A percentile compares a stretch with the other conserved stretches of the same genome.
phyloP scores from a whole-genome alignment of 2,113 vertebrate genomes.

The Chitala chitala region DNA sequence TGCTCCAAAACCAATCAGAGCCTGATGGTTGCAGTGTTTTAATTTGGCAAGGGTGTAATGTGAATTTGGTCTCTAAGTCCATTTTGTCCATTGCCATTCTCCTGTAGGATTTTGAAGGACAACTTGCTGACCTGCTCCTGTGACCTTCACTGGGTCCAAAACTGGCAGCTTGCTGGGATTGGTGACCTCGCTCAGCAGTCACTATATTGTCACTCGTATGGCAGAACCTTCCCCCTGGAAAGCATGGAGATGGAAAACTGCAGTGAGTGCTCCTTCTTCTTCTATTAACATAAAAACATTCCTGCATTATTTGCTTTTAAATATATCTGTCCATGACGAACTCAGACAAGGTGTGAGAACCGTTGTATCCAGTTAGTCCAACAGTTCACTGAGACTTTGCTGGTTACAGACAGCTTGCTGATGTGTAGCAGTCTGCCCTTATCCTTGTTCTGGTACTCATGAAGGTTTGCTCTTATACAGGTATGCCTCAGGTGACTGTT shows the following conservation, averaged over 20 bases:
- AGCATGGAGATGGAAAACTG: slow-evolving; percentile 56
- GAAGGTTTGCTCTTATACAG: slow-evolving; percentile 46
- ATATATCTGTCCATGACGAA: too few relatives aligned
- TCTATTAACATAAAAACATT: too few relatives aligned
- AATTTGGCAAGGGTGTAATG: neutral
- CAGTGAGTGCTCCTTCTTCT: slow-evolving; percentile 68
- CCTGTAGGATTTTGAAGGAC: slow-evolving; percentile 68
- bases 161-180: slow-evolving; percentile 62
- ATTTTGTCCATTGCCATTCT: neutral
- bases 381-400: too few relatives aligned
- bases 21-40: neutral
- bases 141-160: slow-evolving; percentile 77
- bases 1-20: neutral
- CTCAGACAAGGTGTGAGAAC: too few relatives aligned
- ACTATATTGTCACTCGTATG: slow-evolving; percentile 52
- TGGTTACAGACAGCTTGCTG: too few relatives aligned
- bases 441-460: too few relatives aligned
- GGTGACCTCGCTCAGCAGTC: slow-evolving; percentile 60
- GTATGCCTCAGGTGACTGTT: slow-evolving; percentile 57
- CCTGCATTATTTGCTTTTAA: too few relatives aligned
- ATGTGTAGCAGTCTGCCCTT: too few relatives aligned
- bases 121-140: slow-evolving; percentile 83
- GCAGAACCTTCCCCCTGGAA: slow-evolving; percentile 39
- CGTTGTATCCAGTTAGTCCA: too few relatives aligned
- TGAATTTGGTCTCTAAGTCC: neutral